Evolutionary conservation across 2,113 vertebrate genomes (phyloP), one percentile per base, ranked within the genome.

Genomic region (Muntiacus reevesi): DNA sequence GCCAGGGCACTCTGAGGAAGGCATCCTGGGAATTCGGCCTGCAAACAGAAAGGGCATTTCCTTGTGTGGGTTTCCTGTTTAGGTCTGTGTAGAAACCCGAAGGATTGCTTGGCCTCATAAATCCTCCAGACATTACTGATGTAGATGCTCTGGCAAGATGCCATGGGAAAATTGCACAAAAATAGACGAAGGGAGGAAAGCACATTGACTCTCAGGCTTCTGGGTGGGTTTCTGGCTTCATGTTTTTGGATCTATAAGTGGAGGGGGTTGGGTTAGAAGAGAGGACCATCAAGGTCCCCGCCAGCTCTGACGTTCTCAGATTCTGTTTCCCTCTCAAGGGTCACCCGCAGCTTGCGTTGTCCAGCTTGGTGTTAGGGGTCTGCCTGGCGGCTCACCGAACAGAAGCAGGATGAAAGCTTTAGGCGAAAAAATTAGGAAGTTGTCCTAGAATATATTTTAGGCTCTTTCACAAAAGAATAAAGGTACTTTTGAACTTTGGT

Each of bases 61-160:
- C 97, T 96, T 94, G 96, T 96, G 96, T 98, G 97, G 96, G 88
- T 97, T 98, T 98, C 98, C 98, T 98, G 97, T 98, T 98, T 98
- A 94, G 97, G 97, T 98, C 95, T 97, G 92, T 5, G 15, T 91
- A 90, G 96, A 97, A 96, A 96, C 92, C 96, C 93, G 55, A 93
- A 96, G 96, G 64, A 78, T 97, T 6, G 11, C 84, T 87, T 43
- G 81, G 97, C 90, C 97, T 96, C 97, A 89, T 98, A 98, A 98
- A 98, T 98, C 97, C 97, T 98, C 96, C 47, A 84, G 97, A 95
- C 97, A n/a, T 96, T 94, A 50, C 97, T 97, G 84, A 60, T 95
- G 94, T 78, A 74, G 93, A 97, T 87, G 88, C 94, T 94, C 84
- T 97, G 97, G 97, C 97, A 1, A 30, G 76, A 60, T 76, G 97